Conservation (phyloP, 2,888 invertebrate genomes). For the Pseudanteris insignis region DNA sequence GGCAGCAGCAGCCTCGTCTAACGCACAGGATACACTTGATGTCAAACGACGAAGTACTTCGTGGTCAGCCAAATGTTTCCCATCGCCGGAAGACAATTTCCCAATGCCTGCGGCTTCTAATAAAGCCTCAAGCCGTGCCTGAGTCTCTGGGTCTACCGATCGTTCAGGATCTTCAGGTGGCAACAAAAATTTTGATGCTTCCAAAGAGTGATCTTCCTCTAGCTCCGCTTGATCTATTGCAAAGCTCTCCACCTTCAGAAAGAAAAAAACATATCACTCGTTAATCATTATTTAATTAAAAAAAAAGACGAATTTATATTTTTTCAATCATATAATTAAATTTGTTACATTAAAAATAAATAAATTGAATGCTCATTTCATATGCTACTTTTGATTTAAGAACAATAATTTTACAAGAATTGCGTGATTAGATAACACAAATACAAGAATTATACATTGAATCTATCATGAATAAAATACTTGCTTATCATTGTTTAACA, state of each 20-base stretch:
- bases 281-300: background rate
- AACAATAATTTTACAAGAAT: no score
- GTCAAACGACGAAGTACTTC: conserved; percentile 87
- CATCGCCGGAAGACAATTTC: conserved; percentile 81
- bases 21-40: conserved; percentile 90
- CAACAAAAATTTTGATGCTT: conserved; percentile 74
- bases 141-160: conserved; percentile 84
- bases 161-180: conserved; percentile 73
- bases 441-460: no score
- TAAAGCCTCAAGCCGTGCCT: conserved; percentile 89
- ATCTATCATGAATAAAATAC: no score
- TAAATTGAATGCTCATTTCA: no score
- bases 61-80: conserved; percentile 86
- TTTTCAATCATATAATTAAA: no score
- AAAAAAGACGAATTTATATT: no score
- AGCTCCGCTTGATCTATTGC: conserved; percentile 74
- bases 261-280: background rate
- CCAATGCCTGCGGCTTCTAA: conserved; percentile 93
- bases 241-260: conserved; percentile 75
- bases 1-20: conserved; percentile 98
- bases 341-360: no score
- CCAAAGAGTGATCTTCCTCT: conserved; percentile 73
- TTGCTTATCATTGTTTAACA: no score
- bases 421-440: no score
- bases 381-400: no score